Percentiles rank a stretch among this genome's conserved stretches.
These are phyloP conservation scores for Hoplostethus atlanticus DNA, from an alignment of 2,797 vertebrate genomes.

Conservation along the genomic window DNA sequence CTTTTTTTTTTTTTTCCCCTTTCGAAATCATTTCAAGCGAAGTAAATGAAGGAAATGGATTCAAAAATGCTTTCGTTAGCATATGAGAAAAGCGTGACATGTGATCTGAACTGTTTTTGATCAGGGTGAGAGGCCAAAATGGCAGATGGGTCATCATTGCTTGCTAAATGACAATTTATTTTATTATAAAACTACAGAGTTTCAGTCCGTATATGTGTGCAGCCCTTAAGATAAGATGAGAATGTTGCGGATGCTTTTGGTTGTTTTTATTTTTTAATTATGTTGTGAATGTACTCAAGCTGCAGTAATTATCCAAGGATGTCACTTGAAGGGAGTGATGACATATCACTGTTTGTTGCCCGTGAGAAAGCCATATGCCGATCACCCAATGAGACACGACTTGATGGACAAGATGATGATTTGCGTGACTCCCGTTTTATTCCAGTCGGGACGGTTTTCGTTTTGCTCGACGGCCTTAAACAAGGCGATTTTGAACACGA, in stretches of 20 bases:
- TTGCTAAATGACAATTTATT: background rate
- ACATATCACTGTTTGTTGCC: background rate
- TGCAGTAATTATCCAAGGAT: conserved; percentile 26
- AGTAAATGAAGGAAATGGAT: conserved; percentile 6
- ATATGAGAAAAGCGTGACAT: background rate
- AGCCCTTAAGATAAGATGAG: no score
- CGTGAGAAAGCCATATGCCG: conserved; percentile 55
- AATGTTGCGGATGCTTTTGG: background rate
- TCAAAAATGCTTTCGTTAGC: background rate
- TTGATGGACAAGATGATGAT: background rate
- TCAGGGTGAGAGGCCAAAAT: background rate
- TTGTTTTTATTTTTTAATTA: conserved; percentile 25
- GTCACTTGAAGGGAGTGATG: conserved; percentile 23
- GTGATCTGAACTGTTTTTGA: background rate
- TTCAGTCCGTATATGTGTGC: background rate
- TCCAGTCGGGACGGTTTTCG: background rate
- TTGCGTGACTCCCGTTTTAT: background rate
- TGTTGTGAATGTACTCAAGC: conserved; percentile 51
- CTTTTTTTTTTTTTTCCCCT: conserved; percentile 2
- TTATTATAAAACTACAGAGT: conserved; percentile 9
- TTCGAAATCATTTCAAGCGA: conserved; percentile 9
- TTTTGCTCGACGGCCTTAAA: conserved; percentile 47
- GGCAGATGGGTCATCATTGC: conserved; percentile 1
- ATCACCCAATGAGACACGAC: background rate
- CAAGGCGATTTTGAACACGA: conserved; percentile 20